Evolutionary conservation across 2,113 vertebrate species (phyloP).

Genomic region (Prunella himalayana): DNA sequence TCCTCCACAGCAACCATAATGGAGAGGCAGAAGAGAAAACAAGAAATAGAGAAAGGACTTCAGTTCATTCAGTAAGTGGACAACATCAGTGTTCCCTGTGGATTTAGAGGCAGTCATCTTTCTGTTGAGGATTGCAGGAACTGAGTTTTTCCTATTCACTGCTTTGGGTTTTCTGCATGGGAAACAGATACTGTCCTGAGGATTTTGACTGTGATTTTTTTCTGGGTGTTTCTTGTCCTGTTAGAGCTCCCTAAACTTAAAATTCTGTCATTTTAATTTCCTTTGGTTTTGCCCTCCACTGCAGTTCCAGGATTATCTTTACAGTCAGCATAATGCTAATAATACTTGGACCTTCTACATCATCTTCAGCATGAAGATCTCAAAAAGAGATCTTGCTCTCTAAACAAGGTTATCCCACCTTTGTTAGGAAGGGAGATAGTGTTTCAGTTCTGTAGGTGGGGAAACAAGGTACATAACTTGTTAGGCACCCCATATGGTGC

Average conservation of each 20-base stretch:
- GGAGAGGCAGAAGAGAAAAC: slow-evolving; percentile 84
- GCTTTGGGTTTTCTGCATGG: neutral
- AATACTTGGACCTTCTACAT: neutral
- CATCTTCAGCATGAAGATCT: neutral
- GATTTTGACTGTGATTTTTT: neutral
- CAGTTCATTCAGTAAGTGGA: slow-evolving; percentile 89
- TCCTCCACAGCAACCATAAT: slow-evolving; percentile 71
- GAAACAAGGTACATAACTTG: neutral
- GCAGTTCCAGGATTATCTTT: neutral
- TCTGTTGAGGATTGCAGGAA: neutral
- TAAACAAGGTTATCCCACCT: neutral
- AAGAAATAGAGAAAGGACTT: slow-evolving; percentile 88
- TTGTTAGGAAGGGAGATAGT: neutral
- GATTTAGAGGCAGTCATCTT: neutral
- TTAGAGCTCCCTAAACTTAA: neutral
- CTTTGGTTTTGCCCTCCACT: neutral
- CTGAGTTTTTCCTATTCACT: neutral
- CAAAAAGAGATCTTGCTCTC: neutral
- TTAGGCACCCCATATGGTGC: neutral
- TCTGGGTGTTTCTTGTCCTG: neutral
- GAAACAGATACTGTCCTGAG: neutral
- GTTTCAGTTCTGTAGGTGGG: neutral
- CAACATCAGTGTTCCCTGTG: neutral
- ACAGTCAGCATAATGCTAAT: neutral
- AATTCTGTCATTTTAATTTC: neutral